Evolutionary conservation across 2,113 vertebrate species (phyloP).

Genomic region (Phalacrocorax carbo): DNA sequence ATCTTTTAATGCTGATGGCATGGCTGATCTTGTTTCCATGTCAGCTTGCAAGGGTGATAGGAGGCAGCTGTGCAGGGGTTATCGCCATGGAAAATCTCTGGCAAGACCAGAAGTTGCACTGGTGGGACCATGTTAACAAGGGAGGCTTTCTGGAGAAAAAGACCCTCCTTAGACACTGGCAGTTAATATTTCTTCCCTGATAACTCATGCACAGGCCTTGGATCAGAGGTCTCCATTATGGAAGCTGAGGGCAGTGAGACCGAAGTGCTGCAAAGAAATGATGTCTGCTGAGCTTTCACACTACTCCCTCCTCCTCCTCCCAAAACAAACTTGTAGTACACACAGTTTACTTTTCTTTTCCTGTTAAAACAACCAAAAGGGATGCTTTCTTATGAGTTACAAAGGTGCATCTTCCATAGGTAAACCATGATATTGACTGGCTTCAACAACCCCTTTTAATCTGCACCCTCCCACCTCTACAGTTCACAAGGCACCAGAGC

Average conservation of each 20-base stretch:
- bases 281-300: neutral
- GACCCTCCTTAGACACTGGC: neutral
- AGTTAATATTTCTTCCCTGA: neutral
- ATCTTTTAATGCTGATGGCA: neutral
- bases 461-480: neutral
- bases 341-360: neutral
- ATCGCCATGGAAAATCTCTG: neutral
- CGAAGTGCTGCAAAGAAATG: neutral
- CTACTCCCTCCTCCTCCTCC: neutral
- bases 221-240: neutral
- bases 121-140: neutral
- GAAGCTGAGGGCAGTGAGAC: neutral
- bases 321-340: neutral
- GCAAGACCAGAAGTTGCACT: neutral
- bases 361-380: neutral
- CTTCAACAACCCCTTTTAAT: neutral
- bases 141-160: neutral
- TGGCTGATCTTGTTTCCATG: neutral
- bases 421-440: neutral
- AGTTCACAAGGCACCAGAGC: neutral
- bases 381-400: neutral
- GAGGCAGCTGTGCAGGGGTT: neutral
- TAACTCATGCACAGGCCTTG: neutral
- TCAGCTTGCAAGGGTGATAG: neutral
- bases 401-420: neutral